Conservation (phyloP, 2,797 vertebrate species). For the Hydrocynus forskahlii region DNA sequence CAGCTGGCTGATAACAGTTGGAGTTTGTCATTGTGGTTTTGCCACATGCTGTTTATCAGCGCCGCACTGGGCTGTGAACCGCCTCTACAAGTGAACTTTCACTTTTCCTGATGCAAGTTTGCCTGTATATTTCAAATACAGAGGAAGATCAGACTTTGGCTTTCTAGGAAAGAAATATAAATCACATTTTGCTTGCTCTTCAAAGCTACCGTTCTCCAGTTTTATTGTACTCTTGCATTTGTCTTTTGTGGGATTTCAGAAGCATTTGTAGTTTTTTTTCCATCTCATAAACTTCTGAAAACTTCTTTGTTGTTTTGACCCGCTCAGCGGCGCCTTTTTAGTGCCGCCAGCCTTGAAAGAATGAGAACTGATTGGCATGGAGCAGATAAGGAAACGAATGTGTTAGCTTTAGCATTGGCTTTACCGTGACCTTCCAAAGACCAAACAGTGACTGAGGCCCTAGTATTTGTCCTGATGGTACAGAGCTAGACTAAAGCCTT, state of each 20-base stretch:
- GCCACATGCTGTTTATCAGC: conserved; percentile 57
- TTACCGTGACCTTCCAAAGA: conserved; percentile 12
- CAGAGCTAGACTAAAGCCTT: conserved; percentile 27
- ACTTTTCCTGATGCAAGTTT: neutral
- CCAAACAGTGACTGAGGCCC: conserved; percentile 33
- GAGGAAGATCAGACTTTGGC: neutral
- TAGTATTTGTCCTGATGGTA: conserved; percentile 8
- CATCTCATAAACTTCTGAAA: conserved; percentile 3
- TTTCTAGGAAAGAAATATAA: neutral
- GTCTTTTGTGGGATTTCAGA: neutral
- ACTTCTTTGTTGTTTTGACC: conserved; percentile 1
- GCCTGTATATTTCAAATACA: neutral
- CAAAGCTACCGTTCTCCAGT: neutral
- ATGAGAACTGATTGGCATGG: neutral
- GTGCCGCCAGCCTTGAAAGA: conserved; percentile 19
- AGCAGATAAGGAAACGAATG: conserved; percentile 22
- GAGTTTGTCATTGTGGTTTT: conserved; percentile 63
- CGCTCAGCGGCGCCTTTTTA: neutral
- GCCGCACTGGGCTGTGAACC: neutral
- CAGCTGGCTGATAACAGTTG: conserved; percentile 66
- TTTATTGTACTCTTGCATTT: neutral
- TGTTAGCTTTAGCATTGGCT: conserved; percentile 13
- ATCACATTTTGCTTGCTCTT: neutral
- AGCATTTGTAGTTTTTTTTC: neutral
- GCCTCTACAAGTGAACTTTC: conserved; percentile 9